These are phyloP conservation scores for Harpegnathos saltator DNA, from an alignment of 1,140 invertebrate genomes.

Conservation along the genomic window DNA sequence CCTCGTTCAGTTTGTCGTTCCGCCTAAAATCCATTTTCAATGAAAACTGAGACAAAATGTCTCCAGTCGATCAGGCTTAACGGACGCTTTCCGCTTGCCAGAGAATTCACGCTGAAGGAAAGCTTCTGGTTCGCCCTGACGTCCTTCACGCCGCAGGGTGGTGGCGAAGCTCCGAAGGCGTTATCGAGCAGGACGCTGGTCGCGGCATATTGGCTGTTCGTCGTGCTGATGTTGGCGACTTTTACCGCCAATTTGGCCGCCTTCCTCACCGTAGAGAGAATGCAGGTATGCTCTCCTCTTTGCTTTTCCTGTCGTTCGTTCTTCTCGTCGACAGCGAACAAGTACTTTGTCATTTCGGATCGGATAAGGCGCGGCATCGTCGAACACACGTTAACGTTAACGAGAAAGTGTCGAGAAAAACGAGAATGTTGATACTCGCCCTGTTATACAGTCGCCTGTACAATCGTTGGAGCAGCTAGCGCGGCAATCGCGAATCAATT, in stretches of 20 bases:
- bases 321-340: neutral
- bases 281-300: conserved; percentile 89
- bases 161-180: conserved; percentile 94
- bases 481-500: conserved; percentile 95
- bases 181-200: conserved; percentile 93
- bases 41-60: neutral
- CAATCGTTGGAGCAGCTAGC: conserved; percentile 95
- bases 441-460: conserved; percentile 89
- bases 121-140: conserved; percentile 98
- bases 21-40: neutral
- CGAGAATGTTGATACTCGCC: neutral
- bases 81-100: conserved; percentile 77
- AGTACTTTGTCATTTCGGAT: neutral
- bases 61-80: conserved; percentile 3
- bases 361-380: no score
- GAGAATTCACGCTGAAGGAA: conserved; percentile 94
- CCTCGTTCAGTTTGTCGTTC: no score
- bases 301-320: neutral
- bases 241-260: conserved; percentile 99
- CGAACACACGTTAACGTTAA: neutral
- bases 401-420: conserved; percentile 19
- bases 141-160: conserved; percentile 96
- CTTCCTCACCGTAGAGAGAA: conserved; percentile 97
- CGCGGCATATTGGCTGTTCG: conserved; percentile 97
- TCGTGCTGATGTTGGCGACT: conserved; percentile 96